Base-by-base conservation (phyloP, 2,113 vertebrate genomes). In the Semicossyphus pulcher region DNA sequence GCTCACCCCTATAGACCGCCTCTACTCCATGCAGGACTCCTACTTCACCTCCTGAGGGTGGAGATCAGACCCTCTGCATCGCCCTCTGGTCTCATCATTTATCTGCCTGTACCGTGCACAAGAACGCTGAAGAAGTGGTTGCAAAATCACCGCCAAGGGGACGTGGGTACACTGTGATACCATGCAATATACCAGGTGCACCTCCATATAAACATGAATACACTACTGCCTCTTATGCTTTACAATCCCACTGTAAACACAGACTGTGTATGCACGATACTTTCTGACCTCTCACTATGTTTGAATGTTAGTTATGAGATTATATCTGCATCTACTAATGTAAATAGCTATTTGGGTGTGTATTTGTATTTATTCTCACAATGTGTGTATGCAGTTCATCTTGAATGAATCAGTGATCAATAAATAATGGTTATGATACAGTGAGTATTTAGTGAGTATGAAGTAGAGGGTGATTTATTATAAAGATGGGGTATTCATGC, bases 11-110 rank as follows among this genome's bases (percentile, higher is more conserved):
- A 99, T 99, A 2, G 97, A 98, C 86, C 95, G 95, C 64, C 95
- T 99, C 65, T 99, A 97, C 91, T 99, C 97, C 81, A 99, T 99
- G 98, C 97, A 99, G 92, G 97, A 95, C 92, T 98, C 97, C 9
- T 99, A 99, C 92, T 99, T 99, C 81, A 94, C 98, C 63, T 97
- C 97, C 74, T 98, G 96, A 98, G 88, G 23, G 0, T 8, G 11
- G 4, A 58, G 47, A 16, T 54, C 11, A 1, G 51, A 59, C 54
- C 64, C 61, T 36, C 20, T 20, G 34, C 41, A 32, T 12, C 2
- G 7, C 23, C n/a, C 51, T 29, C 23, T 44, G 25, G 29, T 25
- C 48, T 58, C 61, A 9, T 49, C 62, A 59, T 68, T 56, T 39
- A 29, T 64, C 59, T 52, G 20, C 61, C 5, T 31, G 23, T 49